These are phyloP conservation scores for Meteorus sp. DNA, from an alignment of 1,140 invertebrate genomes.

Conservation along the genomic window DNA sequence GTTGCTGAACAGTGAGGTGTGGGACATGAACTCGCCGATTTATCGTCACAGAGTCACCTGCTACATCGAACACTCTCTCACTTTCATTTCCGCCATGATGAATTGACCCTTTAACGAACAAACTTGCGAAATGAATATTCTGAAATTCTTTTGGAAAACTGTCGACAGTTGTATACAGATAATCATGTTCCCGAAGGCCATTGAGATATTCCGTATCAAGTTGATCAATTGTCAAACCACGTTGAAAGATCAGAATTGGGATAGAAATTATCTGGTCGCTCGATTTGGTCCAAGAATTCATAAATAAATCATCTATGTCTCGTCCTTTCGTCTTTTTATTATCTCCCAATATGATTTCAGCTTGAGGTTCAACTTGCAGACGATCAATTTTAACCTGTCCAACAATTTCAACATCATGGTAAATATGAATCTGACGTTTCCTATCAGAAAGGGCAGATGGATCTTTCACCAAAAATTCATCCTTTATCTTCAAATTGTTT, in stretches of 20 bases:
- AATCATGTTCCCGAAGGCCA: constrained; percentile 32
- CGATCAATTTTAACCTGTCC: constrained; percentile 28
- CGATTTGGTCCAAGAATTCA: constrained; percentile 41
- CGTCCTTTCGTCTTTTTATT: neutral
- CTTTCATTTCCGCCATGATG: no score
- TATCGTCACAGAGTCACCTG: constrained; percentile 17
- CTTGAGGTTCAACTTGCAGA: constrained; percentile 16
- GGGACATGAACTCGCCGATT: constrained; percentile 27
- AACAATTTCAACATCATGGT: constrained; percentile 29
- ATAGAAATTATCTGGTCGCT: constrained; percentile 33
- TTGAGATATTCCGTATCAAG: constrained; percentile 36
- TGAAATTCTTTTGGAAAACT: constrained; percentile 28
- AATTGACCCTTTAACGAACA: constrained; percentile 26
- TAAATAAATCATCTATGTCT: constrained; percentile 15
- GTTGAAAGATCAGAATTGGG: constrained; percentile 25
- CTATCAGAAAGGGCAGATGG: constrained; percentile 17
- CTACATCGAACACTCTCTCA: constrained; percentile 23
- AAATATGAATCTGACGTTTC: constrained; percentile 29
- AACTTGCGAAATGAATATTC: constrained; percentile 32
- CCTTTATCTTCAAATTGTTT: constrained; percentile 31
- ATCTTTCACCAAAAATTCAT: constrained; percentile 14
- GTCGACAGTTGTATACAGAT: constrained; percentile 34
- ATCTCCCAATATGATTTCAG: constrained; percentile 14
- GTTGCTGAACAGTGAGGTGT: constrained; percentile 24
- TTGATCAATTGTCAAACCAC: constrained; percentile 32